A percentile compares a stretch with the other conserved stretches of the same genome.
These are phyloP conservation scores for Metacarcinus magister DNA, from an alignment of 2,888 invertebrate genomes.

Conservation along the genomic window DNA sequence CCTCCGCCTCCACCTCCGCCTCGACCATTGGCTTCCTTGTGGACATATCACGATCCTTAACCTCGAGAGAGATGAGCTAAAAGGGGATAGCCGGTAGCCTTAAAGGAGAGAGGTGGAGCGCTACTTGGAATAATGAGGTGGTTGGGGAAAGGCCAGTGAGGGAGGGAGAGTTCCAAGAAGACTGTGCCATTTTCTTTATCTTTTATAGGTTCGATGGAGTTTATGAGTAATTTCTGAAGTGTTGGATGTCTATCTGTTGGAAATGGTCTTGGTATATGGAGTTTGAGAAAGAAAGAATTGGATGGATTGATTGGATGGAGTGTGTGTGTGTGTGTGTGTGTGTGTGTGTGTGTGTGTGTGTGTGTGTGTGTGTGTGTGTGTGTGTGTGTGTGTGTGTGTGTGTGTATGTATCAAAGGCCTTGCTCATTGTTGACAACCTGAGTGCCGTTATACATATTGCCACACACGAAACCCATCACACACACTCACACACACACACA, in stretches of 20 bases:
- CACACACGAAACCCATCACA: no score
- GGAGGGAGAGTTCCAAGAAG: no score
- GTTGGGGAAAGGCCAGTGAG: background rate
- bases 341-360: background rate
- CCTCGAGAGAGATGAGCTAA: background rate
- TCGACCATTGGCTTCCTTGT: background rate
- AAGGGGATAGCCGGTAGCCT: background rate
- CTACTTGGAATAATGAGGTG: background rate
- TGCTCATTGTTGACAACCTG: no score
- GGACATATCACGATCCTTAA: background rate
- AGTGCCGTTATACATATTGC: no score
- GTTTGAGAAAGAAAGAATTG: no score
- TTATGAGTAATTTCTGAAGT: no score
- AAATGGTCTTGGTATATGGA: no score
- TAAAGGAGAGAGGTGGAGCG: background rate
- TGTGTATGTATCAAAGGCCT: no score
- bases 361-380: background rate
- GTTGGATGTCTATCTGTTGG: no score
- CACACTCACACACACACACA: no score
- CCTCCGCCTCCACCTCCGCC: constrained; percentile 16
- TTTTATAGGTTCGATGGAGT: no score
- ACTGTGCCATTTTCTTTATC: no score
- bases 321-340: background rate
- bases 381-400: background rate
- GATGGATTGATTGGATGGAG: background rate